Evolutionary conservation across 2,888 invertebrate genomes (phyloP), one percentile per base, ranked within the genome.

Genomic region (Pasiphila rectangulata): DNA sequence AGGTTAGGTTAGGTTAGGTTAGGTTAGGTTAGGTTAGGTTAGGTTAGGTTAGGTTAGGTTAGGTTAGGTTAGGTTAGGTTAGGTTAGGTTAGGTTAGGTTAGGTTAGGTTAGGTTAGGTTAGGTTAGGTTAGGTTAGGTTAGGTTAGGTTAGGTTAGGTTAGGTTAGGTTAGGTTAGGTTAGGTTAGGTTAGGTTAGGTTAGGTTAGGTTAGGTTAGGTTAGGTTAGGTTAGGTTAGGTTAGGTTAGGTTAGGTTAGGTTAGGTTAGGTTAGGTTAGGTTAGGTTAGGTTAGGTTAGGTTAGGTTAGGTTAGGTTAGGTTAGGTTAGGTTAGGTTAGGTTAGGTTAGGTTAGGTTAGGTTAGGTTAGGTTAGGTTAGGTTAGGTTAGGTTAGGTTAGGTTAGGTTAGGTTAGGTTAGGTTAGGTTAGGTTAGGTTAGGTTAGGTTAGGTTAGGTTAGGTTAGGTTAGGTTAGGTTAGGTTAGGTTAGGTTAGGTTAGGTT

Each of bases 321-420:
- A 38, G 32, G 51, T 44, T 51, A 45, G 45, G 51, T 46, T 51
- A 48, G 49, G 49, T 49, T 55, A 55, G 57, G 57, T 57, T 57
- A 58, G 58, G 55, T 55, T 52, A 48, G 52, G 50, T 52, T 55
- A 57, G 57, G 57, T 57, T 57, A 57, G 57, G 57, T 57, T 57
- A 57, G 57, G 57, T 57, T 58, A 54, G 54, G 57, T 54, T 58
- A 56, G 56, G 58, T 59, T 59, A 55, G 57, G 57, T 57, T 57
- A 57, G 57, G 57, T 57, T 57, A 57, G 57, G 57, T 57, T 58
- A 54, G 54, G 57, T 54, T 58, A 56, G 56, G 58, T 59, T 59
- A 59, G 19, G 19, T 19, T 19, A 19, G 19, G 19, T 19, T 19
- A 56, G 55, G 51, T 55, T 54, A 54, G 56, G 58, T 57, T 57